Conservation (phyloP, 2,888 invertebrate species). For the Nomada ruficornis region DNA sequence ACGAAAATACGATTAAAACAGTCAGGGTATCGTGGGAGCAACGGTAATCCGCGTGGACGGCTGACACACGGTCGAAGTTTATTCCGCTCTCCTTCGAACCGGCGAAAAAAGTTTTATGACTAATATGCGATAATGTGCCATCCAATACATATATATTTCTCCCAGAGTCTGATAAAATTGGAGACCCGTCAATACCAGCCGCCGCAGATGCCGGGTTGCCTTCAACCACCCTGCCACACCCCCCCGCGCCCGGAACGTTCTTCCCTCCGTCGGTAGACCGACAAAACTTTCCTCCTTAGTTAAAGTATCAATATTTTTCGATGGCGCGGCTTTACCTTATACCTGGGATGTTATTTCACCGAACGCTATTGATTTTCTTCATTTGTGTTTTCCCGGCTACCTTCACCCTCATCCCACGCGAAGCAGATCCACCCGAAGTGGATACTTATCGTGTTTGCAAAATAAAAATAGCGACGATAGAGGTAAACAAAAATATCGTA, state of each 20-base stretch:
- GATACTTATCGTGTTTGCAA: conserved; percentile 37
- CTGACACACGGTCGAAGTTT: conserved; percentile 73
- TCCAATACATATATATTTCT: conserved; percentile 76
- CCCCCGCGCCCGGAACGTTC: conserved; percentile 37
- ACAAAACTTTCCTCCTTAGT: conserved; percentile 81
- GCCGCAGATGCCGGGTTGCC: conserved; percentile 73
- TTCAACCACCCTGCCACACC: conserved; percentile 36
- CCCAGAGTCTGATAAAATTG: conserved; percentile 75
- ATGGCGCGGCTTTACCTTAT: conserved; percentile 74
- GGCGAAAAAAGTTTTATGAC: conserved; percentile 77
- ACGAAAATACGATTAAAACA: conserved; percentile 54
- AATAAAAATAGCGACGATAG: conserved; percentile 31
- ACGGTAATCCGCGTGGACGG: conserved; percentile 72
- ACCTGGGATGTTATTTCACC: conserved; percentile 76
- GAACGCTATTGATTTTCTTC: conserved; percentile 75
- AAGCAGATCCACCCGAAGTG: conserved; percentile 21
- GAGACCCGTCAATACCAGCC: conserved; percentile 80
- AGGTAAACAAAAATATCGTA: conserved; percentile 53
- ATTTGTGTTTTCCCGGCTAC: conserved; percentile 48
- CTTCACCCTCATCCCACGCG: background rate
- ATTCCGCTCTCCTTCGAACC: conserved; percentile 53
- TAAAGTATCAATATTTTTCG: conserved; percentile 82
- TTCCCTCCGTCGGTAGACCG: conserved; percentile 40
- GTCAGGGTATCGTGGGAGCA: conserved; percentile 25
- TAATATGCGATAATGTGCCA: conserved; percentile 80